These are phyloP conservation scores for Pseudochirops corinnae DNA, from an alignment of 2,797 vertebrate genomes.

Conservation along the genomic window DNA sequence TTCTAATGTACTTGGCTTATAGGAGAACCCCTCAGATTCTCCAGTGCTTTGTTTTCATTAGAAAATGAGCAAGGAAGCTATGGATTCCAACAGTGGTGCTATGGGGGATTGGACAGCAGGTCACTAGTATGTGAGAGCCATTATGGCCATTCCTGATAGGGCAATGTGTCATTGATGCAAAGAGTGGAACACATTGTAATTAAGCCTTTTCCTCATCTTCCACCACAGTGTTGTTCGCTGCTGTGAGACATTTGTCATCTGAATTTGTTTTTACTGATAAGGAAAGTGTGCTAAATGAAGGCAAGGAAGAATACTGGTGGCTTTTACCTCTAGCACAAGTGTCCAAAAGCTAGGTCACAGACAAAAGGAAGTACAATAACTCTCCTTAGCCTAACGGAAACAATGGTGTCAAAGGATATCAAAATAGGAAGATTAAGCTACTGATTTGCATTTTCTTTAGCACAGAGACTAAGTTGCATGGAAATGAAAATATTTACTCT, in stretches of 20 bases:
- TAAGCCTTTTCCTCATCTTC: background rate
- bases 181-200: background rate
- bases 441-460: slow-evolving; percentile 35
- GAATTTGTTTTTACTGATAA: background rate
- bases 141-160: background rate
- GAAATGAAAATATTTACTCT: slow-evolving; percentile 36
- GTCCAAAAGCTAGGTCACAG: slow-evolving; percentile 13
- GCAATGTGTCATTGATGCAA: background rate
- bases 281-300: background rate
- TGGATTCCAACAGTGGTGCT: background rate
- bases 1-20: background rate
- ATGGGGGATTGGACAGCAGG: background rate
- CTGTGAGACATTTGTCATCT: background rate
- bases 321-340: slow-evolving; percentile 23
- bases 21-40: background rate
- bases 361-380: background rate
- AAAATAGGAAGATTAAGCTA: slow-evolving; percentile 27
- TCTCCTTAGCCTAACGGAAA: slow-evolving; percentile 33
- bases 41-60: background rate
- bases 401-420: background rate
- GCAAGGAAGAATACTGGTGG: background rate
- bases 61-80: background rate
- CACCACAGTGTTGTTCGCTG: background rate
- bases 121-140: background rate
- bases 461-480: slow-evolving; percentile 5